Evolutionary conservation across 2,888 invertebrate genomes (phyloP).

Genomic region (Desoria tigrina): DNA sequence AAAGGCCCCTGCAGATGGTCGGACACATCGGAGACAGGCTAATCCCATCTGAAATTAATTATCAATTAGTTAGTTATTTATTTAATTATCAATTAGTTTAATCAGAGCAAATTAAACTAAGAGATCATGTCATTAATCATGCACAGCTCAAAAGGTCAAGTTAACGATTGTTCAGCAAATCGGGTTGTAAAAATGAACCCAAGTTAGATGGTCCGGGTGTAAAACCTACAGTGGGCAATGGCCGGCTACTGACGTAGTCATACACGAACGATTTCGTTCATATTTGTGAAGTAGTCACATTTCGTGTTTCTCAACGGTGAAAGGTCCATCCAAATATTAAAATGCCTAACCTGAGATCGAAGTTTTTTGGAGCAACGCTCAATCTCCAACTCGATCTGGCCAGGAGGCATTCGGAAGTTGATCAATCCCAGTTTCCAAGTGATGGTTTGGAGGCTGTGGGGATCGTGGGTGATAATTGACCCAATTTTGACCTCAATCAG

Average conservation of each 20-base stretch:
- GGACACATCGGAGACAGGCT: slow-evolving; percentile 34
- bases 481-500: slow-evolving; percentile 51
- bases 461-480: slow-evolving; percentile 48
- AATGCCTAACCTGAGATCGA: slow-evolving; percentile 45
- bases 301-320: no score
- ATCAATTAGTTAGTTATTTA: neutral
- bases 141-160: no score
- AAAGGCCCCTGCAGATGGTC: neutral
- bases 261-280: no score
- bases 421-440: slow-evolving; percentile 41
- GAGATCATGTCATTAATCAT: no score
- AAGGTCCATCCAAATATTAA: no score
- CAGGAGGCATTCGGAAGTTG: slow-evolving; percentile 23
- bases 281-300: no score
- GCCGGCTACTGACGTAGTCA: no score
- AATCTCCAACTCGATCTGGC: slow-evolving; percentile 31
- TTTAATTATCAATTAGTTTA: neutral
- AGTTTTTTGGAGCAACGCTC: slow-evolving; percentile 44
- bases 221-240: no score
- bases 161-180: no score
- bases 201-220: no score
- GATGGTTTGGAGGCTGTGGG: slow-evolving; percentile 43
- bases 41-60: slow-evolving; percentile 41
- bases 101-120: neutral
- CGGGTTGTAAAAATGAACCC: no score